Conservation (phyloP, 1,140 invertebrate genomes). For the Planococcus citri region DNA sequence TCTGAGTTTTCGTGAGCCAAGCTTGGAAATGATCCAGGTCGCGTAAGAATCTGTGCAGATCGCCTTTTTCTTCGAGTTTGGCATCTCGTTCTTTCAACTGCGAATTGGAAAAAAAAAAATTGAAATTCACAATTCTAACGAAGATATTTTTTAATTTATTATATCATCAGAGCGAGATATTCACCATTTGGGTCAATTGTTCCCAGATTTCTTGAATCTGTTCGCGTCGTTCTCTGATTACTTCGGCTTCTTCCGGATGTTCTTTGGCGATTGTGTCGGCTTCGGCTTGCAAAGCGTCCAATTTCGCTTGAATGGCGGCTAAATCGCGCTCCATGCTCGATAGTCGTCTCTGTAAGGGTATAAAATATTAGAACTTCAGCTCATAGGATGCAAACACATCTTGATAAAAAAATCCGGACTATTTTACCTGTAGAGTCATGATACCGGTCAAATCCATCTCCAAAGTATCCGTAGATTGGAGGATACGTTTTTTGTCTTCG, state of each 20-base stretch:
- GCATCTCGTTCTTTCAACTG: slow-evolving; percentile 90
- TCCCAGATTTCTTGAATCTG: slow-evolving; percentile 90
- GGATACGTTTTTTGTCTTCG: slow-evolving; percentile 94
- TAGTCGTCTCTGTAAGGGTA: slow-evolving; percentile 58
- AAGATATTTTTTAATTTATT: no score
- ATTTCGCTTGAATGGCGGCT: slow-evolving; percentile 94
- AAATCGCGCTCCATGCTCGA: slow-evolving; percentile 97
- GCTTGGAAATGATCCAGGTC: slow-evolving; percentile 99
- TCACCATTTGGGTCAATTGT: slow-evolving; percentile 85
- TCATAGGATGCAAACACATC: not conserved
- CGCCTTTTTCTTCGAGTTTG: slow-evolving; percentile 96
- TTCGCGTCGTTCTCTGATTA: slow-evolving; percentile 79
- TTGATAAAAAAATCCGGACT: not conserved
- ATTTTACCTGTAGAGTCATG: slow-evolving; percentile 53
- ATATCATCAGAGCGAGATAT: slow-evolving; percentile 22
- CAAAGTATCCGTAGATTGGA: slow-evolving; percentile 80
- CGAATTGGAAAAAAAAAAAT: slow-evolving; percentile 22
- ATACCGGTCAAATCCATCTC: slow-evolving; percentile 89
- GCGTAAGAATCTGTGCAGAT: slow-evolving; percentile 93
- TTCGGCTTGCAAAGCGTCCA: slow-evolving; percentile 83
- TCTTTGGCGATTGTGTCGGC: slow-evolving; percentile 80
- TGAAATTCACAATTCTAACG: no score
- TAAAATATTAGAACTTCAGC: not conserved
- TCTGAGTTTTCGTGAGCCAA: slow-evolving; percentile 97
- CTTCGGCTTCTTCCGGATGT: slow-evolving; percentile 89